These are phyloP conservation scores for Galerucella calmariensis DNA, from an alignment of 2,888 invertebrate species.

Conservation along the genomic window DNA sequence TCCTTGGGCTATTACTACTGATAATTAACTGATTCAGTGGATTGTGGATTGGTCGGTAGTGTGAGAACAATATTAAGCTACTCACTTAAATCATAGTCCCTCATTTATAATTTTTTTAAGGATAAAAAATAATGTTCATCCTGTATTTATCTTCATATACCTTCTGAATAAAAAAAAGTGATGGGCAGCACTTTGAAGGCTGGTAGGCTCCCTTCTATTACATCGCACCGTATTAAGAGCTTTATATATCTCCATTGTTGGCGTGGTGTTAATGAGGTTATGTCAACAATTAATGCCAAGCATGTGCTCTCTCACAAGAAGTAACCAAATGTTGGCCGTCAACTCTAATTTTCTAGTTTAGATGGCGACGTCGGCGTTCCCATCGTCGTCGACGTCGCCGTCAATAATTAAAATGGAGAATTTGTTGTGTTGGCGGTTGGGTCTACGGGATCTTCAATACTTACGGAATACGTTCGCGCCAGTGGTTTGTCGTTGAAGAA, in stretches of 20 bases:
- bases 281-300: slow-evolving; percentile 59
- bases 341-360: slow-evolving; percentile 52
- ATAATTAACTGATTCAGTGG: too few relatives aligned
- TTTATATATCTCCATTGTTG: slow-evolving; percentile 45
- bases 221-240: slow-evolving; percentile 52
- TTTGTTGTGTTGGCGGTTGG: slow-evolving; percentile 40
- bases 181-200: slow-evolving; percentile 32
- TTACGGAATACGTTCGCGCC: slow-evolving; percentile 10
- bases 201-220: slow-evolving; percentile 38
- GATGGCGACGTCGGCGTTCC: slow-evolving; percentile 18
- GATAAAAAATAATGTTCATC: background rate
- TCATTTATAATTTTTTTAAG: too few relatives aligned
- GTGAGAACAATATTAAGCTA: too few relatives aligned
- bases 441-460: slow-evolving; percentile 32
- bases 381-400: slow-evolving; percentile 44
- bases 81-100: too few relatives aligned
- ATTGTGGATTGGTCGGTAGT: too few relatives aligned
- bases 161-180: slow-evolving; percentile 22
- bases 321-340: slow-evolving; percentile 58
- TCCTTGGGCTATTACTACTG: too few relatives aligned
- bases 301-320: slow-evolving; percentile 55
- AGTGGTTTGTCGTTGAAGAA: slow-evolving; percentile 6
- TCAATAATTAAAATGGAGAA: slow-evolving; percentile 56
- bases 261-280: slow-evolving; percentile 57
- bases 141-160: background rate